phyloP scores from a whole-genome alignment of 2,888 invertebrate genomes.

The Apamea anceps region DNA sequence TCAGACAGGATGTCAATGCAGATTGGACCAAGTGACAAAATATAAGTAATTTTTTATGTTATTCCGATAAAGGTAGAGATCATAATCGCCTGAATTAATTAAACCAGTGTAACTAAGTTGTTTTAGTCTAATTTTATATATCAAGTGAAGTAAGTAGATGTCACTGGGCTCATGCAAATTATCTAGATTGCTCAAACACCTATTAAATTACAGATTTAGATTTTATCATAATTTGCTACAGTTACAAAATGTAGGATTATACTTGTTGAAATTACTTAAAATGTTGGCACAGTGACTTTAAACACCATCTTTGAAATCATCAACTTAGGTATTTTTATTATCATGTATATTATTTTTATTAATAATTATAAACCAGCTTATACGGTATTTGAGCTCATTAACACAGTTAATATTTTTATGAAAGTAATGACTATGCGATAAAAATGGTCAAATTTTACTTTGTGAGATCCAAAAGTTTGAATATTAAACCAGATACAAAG shows the following conservation, averaged over 20 bases:
- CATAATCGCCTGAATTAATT: slow-evolving; percentile 52
- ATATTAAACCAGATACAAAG: slow-evolving; percentile 12
- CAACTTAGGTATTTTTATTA: slow-evolving; percentile 7
- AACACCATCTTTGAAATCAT: slow-evolving; percentile 9
- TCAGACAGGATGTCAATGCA: slow-evolving; percentile 41
- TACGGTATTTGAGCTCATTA: slow-evolving; percentile 16
- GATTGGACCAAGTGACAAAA: slow-evolving; percentile 29
- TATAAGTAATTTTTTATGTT: slow-evolving; percentile 37
- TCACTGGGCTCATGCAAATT: slow-evolving; percentile 55
- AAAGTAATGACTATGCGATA: not conserved
- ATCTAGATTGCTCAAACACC: slow-evolving; percentile 59
- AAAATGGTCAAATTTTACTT: not conserved
- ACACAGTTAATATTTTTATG: slow-evolving; percentile 13
- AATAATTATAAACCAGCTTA: slow-evolving; percentile 1
- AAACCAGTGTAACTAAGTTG: slow-evolving; percentile 43
- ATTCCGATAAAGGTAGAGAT: slow-evolving; percentile 41
- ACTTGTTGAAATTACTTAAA: slow-evolving; percentile 25
- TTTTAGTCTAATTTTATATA: slow-evolving; percentile 47
- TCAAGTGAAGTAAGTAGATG: slow-evolving; percentile 43
- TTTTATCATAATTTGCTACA: slow-evolving; percentile 63
- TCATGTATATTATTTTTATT: not conserved
- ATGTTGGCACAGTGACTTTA: slow-evolving; percentile 6
- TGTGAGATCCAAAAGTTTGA: not conserved
- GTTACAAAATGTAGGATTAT: slow-evolving; percentile 49
- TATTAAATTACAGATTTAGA: slow-evolving; percentile 61